phyloP scores from a whole-genome alignment of 2,113 vertebrate genomes.

The Perccottus glenii region DNA sequence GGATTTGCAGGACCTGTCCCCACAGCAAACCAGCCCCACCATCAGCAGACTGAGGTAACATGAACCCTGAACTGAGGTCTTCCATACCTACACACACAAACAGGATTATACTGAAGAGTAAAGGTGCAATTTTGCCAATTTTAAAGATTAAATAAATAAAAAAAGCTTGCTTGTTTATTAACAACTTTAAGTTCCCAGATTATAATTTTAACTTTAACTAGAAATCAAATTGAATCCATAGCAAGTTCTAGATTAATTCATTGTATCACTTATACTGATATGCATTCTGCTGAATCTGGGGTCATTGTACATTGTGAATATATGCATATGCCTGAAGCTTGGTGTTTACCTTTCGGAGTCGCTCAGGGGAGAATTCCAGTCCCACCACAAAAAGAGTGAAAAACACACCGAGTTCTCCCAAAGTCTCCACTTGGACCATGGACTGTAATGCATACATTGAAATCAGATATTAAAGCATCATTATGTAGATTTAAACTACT shows the following conservation, averaged over 20 bases:
- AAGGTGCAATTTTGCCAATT: too few relatives aligned
- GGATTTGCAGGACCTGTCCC: conserved; percentile 90
- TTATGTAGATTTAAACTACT: neutral
- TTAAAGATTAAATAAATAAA: too few relatives aligned
- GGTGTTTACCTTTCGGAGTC: conserved; percentile 88
- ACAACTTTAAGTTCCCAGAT: too few relatives aligned
- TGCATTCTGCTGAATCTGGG: too few relatives aligned
- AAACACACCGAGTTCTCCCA: conserved; percentile 96
- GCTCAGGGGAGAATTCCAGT: conserved; percentile 96
- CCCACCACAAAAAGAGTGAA: conserved; percentile 99
- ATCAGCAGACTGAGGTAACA: conserved; percentile 91
- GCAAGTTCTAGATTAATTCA: too few relatives aligned
- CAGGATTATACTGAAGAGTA: neutral
- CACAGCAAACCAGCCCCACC: conserved; percentile 90
- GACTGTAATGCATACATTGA: conserved; percentile 79
- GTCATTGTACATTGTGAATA: neutral
- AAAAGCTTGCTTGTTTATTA: too few relatives aligned
- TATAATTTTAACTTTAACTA: too few relatives aligned
- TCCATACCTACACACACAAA: conserved; percentile 88
- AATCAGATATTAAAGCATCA: neutral
- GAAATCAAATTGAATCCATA: too few relatives aligned
- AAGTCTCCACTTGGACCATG: conserved; percentile 96
- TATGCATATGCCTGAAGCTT: neutral
- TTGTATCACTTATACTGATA: too few relatives aligned
- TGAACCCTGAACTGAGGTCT: conserved; percentile 91